These are phyloP conservation scores for Siniperca chuatsi DNA, from an alignment of 2,113 vertebrate genomes.

Conservation along the genomic window DNA sequence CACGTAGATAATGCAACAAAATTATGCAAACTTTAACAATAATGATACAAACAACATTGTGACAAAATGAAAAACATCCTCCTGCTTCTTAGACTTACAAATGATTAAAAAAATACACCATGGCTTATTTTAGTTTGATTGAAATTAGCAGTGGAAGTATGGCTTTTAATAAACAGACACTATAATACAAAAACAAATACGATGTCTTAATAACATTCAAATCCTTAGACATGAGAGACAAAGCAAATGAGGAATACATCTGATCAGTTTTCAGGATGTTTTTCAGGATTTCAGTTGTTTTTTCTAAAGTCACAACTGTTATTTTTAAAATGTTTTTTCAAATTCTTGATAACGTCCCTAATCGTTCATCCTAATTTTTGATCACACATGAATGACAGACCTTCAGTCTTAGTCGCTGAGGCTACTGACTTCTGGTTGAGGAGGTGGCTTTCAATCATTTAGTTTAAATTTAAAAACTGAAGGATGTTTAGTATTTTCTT, in stretches of 20 bases:
- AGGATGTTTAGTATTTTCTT: not conserved
- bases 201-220: constrained; percentile 24
- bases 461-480: not conserved
- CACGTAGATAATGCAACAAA: constrained; percentile 53
- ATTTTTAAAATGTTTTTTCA: constrained; percentile 7
- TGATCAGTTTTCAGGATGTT: not conserved
- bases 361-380: not conserved
- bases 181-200: constrained; percentile 41
- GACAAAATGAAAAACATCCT: constrained; percentile 48
- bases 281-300: constrained; percentile 1
- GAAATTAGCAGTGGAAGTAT: constrained; percentile 64
- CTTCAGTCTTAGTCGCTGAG: not conserved
- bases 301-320: not conserved
- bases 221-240: constrained; percentile 10
- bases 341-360: not conserved
- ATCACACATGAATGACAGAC: not conserved
- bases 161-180: constrained; percentile 61
- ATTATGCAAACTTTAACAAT: constrained; percentile 57
- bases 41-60: constrained; percentile 44
- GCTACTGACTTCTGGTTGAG: not conserved
- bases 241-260: constrained; percentile 3
- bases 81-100: constrained; percentile 26
- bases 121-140: constrained; percentile 62
- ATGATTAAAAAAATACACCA: constrained; percentile 42
- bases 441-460: not conserved